These are phyloP conservation scores for Neoniphon sammara DNA, from an alignment of 2,797 vertebrate genomes.

Conservation along the genomic window DNA sequence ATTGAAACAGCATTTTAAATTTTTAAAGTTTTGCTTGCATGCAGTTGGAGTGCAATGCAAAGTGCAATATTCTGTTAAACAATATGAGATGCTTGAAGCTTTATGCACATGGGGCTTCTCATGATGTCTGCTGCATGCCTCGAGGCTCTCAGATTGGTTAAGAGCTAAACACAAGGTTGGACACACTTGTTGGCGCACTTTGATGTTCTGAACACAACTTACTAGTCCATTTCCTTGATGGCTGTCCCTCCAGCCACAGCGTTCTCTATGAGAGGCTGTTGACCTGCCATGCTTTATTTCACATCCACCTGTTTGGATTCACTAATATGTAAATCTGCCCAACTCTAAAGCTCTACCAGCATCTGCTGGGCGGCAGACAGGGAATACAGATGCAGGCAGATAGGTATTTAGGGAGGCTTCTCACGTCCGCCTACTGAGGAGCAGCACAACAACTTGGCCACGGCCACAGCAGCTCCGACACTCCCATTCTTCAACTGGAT, in stretches of 20 bases:
- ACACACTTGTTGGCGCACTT: slow-evolving; percentile 27
- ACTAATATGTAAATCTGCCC: slow-evolving; percentile 64
- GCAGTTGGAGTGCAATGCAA: no score
- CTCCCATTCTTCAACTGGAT: slow-evolving; percentile 76
- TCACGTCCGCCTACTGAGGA: slow-evolving; percentile 69
- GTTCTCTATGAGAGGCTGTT: slow-evolving; percentile 62
- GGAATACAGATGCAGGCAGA: slow-evolving; percentile 70
- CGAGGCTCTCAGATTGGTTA: not conserved
- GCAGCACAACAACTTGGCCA: slow-evolving; percentile 70
- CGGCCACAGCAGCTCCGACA: slow-evolving; percentile 63
- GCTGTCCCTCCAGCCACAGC: slow-evolving; percentile 43
- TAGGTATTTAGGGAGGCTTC: slow-evolving; percentile 58
- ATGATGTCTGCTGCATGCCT: no score
- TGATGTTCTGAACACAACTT: slow-evolving; percentile 8
- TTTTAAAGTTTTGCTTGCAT: no score
- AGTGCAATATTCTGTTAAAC: no score
- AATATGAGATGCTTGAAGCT: no score
- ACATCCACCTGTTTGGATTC: slow-evolving; percentile 67
- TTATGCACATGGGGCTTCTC: no score
- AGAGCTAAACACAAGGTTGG: not conserved
- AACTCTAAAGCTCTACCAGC: slow-evolving; percentile 62
- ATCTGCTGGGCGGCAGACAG: slow-evolving; percentile 60
- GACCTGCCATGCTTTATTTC: slow-evolving; percentile 67
- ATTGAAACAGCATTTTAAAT: no score
- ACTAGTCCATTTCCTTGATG: slow-evolving; percentile 35